phyloP scores from a whole-genome alignment of 2,113 vertebrate genomes.

The Galemys pyrenaicus region DNA sequence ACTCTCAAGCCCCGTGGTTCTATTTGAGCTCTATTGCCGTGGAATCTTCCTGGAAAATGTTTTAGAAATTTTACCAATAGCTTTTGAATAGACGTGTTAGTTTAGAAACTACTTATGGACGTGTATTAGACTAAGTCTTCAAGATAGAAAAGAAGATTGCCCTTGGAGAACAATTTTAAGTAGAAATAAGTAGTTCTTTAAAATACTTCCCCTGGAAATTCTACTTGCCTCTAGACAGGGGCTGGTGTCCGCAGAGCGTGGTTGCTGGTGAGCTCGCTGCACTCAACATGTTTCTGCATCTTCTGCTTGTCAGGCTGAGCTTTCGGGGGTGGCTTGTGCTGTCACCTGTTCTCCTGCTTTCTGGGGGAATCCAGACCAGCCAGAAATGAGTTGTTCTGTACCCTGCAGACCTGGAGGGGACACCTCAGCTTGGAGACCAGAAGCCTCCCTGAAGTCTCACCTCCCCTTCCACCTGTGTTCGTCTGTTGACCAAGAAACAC shows the following conservation, averaged over 20 bases:
- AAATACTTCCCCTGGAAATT: neutral
- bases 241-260: neutral
- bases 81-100: neutral
- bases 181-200: neutral
- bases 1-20: neutral
- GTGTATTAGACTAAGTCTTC: neutral
- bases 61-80: neutral
- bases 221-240: neutral
- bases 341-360: neutral
- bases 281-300: neutral
- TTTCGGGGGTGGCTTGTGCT: too few species aligned
- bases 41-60: slow-evolving; percentile 11
- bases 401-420: neutral
- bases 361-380: neutral
- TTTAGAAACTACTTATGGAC: neutral
- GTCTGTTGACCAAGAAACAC: neutral
- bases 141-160: neutral
- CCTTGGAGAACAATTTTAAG: neutral
- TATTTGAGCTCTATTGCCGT: neutral
- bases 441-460: too few species aligned
- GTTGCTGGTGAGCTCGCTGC: neutral
- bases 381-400: neutral
- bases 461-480: neutral
- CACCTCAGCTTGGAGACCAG: too few species aligned
- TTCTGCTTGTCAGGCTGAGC: neutral